A percentile compares a stretch with the other conserved stretches of the same genome.
Evolutionary conservation across 2,113 vertebrate genomes (phyloP).

Genomic region (Phylloscopus trochiloides): DNA sequence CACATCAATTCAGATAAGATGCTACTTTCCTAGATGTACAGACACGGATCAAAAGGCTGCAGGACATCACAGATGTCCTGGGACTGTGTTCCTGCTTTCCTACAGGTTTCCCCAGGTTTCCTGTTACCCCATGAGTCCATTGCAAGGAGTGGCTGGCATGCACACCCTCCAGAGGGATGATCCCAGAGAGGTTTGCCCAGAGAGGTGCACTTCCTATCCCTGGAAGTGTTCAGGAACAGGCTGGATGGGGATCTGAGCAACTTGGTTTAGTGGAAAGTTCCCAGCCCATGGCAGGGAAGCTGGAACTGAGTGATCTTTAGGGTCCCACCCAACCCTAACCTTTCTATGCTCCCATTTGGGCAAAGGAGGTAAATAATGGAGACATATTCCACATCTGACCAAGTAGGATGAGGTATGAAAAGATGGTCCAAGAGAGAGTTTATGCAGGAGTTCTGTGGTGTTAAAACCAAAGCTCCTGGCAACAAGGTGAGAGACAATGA

Average conservation of each 20-base stretch:
- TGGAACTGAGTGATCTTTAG: neutral
- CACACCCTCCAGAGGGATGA: neutral
- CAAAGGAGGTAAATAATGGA: neutral
- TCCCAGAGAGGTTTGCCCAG: neutral
- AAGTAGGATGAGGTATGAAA: neutral
- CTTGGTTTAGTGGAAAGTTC: neutral
- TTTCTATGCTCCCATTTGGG: neutral
- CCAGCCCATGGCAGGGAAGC: neutral
- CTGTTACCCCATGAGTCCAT: fast-evolving
- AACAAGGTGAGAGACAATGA: neutral
- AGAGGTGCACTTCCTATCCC: neutral
- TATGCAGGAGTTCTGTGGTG: neutral
- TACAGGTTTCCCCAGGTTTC: neutral
- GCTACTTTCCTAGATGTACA: neutral
- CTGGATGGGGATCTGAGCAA: neutral
- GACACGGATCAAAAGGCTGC: neutral
- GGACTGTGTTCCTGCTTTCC: neutral
- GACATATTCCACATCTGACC: neutral
- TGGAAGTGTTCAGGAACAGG: neutral
- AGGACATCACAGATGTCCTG: neutral
- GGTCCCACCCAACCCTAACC: neutral
- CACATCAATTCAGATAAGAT: neutral
- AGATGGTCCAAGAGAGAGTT: neutral
- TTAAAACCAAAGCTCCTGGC: neutral
- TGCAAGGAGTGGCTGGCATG: neutral